Percentiles rank a stretch among this genome's conserved stretches.
Evolutionary conservation across 1,140 invertebrate genomes (phyloP).

Genomic region (Aricia agestis): DNA sequence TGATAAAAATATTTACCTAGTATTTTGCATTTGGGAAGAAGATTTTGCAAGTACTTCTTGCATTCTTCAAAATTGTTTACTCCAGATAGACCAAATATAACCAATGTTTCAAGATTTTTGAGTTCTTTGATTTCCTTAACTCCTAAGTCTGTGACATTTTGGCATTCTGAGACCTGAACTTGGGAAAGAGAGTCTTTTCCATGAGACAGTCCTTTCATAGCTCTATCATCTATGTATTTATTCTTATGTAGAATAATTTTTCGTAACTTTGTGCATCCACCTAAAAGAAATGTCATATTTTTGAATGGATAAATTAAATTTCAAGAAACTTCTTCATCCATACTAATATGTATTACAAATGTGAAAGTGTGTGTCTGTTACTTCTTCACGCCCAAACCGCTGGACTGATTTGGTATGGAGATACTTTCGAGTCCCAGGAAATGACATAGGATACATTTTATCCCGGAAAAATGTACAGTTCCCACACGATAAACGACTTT

Average conservation of each 20-base stretch:
- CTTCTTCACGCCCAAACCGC: too few species aligned
- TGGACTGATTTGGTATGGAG: too few species aligned
- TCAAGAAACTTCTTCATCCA: too few species aligned
- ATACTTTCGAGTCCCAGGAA: too few species aligned
- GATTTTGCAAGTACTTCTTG: conserved; percentile 46
- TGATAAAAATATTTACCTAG: conserved; percentile 35
- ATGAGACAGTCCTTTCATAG: conserved; percentile 56
- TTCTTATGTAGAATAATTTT: conserved; percentile 63
- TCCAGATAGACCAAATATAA: conserved; percentile 50
- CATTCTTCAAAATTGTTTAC: conserved; percentile 57
- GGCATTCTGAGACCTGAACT: conserved; percentile 63
- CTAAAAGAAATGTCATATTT: conserved; percentile 33
- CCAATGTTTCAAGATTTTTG: conserved; percentile 49
- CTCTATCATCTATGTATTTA: conserved; percentile 63
- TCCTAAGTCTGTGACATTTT: conserved; percentile 58
- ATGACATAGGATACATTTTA: too few species aligned
- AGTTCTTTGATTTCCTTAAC: conserved; percentile 50
- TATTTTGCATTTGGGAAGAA: conserved; percentile 58
- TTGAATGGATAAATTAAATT: too few species aligned
- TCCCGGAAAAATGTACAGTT: too few species aligned
- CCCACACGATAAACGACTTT: too few species aligned
- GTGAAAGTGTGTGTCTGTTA: too few species aligned
- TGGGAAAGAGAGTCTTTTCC: conserved; percentile 45
- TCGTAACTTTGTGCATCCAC: conserved; percentile 53
- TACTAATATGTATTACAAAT: too few species aligned